phyloP scores from a whole-genome alignment of 2,888 invertebrate genomes.

The Lycocerus yunnanus region DNA sequence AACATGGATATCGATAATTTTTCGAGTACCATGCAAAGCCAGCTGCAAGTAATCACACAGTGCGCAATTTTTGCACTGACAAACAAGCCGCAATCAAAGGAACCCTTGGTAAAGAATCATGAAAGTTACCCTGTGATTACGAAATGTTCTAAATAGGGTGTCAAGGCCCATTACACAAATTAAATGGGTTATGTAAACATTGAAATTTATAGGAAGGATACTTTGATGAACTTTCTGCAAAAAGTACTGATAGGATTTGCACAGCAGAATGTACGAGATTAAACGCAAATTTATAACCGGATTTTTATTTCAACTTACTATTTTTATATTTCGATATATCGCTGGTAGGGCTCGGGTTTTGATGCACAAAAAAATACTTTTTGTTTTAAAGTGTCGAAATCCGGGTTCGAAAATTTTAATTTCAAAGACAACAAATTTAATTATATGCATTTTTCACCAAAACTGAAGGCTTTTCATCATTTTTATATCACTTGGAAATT shows the following conservation, averaged over 20 bases:
- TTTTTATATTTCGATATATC: neutral
- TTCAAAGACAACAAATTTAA: neutral
- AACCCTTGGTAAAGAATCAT: slow-evolving; percentile 13
- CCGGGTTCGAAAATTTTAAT: neutral
- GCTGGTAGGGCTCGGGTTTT: neutral
- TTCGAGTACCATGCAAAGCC: neutral
- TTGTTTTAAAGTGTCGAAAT: neutral
- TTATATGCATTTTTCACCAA: neutral
- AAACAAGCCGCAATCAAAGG: slow-evolving; percentile 19
- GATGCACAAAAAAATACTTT: too few relatives aligned
- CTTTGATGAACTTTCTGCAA: neutral
- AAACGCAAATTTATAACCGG: slow-evolving; percentile 1
- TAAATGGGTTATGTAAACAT: slow-evolving; percentile 39
- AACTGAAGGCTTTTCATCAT: neutral
- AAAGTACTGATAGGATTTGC: neutral
- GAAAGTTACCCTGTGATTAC: slow-evolving; percentile 11
- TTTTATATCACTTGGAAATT: neutral
- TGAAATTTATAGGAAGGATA: slow-evolving; percentile 6
- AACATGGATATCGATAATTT: neutral
- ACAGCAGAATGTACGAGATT: neutral
- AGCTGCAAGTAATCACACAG: neutral
- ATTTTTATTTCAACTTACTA: too few relatives aligned
- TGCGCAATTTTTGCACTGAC: slow-evolving; percentile 7
- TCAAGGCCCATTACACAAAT: slow-evolving; percentile 41
- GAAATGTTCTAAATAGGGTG: slow-evolving; percentile 26